phyloP scores from a whole-genome alignment of 1,140 invertebrate species.

The Dreissena polymorpha region DNA sequence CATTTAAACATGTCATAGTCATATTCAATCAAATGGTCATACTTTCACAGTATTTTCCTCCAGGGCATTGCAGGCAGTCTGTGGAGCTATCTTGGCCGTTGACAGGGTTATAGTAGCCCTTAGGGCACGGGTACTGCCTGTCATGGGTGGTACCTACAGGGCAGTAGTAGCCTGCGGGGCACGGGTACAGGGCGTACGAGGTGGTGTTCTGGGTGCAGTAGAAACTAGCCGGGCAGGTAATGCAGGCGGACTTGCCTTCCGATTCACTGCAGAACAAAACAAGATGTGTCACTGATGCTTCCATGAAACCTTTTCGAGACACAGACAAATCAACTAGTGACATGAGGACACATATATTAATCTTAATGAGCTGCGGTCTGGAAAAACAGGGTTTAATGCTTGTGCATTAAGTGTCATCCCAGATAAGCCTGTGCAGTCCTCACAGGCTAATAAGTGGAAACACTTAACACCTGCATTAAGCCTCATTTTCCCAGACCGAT shows the following conservation, averaged over 20 bases:
- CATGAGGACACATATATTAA: no score
- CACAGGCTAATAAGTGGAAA: no score
- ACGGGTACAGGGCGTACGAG: constrained; percentile 61
- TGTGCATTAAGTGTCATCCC: no score
- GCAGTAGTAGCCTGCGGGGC: constrained; percentile 75
- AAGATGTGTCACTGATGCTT: no score
- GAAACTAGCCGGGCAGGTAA: constrained; percentile 72
- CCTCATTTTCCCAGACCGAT: no score
- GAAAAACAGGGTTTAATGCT: no score
- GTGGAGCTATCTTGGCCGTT: constrained; percentile 63
- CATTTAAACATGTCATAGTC: no score
- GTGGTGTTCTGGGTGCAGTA: constrained; percentile 76
- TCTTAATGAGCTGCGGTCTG: no score
- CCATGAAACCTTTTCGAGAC: no score
- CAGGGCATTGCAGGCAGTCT: constrained; percentile 74
- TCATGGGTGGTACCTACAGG: constrained; percentile 70
- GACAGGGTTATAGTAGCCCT: constrained; percentile 74
- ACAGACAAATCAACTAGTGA: no score
- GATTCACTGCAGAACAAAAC: constrained; percentile 67
- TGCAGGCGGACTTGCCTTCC: constrained; percentile 65
- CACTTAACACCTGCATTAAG: no score
- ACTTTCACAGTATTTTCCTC: constrained; percentile 76
- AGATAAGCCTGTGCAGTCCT: no score
- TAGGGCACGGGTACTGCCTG: constrained; percentile 72
- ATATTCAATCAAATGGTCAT: constrained; percentile 21